Evolutionary conservation across 2,888 invertebrate species (phyloP).

Genomic region (Gastrophysa polygoni): DNA sequence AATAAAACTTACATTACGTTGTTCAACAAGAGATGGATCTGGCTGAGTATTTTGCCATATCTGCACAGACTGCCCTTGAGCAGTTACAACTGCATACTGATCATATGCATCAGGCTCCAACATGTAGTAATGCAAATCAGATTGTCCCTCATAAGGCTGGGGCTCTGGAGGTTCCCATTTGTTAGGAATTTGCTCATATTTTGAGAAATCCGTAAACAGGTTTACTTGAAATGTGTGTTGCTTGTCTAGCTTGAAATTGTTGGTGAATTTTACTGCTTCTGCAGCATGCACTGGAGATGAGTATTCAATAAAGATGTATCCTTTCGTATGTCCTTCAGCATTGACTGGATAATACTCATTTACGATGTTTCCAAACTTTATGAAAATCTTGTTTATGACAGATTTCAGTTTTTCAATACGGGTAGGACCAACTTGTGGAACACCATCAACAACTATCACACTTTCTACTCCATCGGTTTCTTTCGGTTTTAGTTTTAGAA

Average conservation of each 20-base stretch:
- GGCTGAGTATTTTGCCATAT: constrained; percentile 91
- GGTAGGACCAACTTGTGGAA: constrained; percentile 92
- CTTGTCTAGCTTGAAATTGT: constrained; percentile 95
- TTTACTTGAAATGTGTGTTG: constrained; percentile 86
- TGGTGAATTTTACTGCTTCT: constrained; percentile 85
- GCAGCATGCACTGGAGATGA: constrained; percentile 81
- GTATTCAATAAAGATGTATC: constrained; percentile 91
- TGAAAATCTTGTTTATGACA: constrained; percentile 90
- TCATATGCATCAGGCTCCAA: constrained; percentile 95
- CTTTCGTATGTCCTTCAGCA: constrained; percentile 85
- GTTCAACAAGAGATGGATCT: constrained; percentile 82
- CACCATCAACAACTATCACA: constrained; percentile 94
- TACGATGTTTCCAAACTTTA: constrained; percentile 85
- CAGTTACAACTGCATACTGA: constrained; percentile 90
- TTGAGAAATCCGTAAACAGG: constrained; percentile 93
- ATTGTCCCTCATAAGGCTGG: constrained; percentile 88
- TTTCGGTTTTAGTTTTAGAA: constrained; percentile 86
- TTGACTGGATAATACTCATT: constrained; percentile 88
- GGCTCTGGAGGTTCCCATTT: constrained; percentile 93
- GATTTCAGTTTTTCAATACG: constrained; percentile 90
- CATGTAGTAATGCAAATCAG: constrained; percentile 91
- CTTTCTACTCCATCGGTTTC: constrained; percentile 96
- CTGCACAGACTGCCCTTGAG: constrained; percentile 73
- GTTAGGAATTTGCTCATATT: constrained; percentile 88
- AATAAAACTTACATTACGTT: constrained; percentile 73